A percentile compares a stretch with the other conserved stretches of the same genome.
Evolutionary conservation across 2,113 vertebrate species (phyloP).

Genomic region (Channa argus): DNA sequence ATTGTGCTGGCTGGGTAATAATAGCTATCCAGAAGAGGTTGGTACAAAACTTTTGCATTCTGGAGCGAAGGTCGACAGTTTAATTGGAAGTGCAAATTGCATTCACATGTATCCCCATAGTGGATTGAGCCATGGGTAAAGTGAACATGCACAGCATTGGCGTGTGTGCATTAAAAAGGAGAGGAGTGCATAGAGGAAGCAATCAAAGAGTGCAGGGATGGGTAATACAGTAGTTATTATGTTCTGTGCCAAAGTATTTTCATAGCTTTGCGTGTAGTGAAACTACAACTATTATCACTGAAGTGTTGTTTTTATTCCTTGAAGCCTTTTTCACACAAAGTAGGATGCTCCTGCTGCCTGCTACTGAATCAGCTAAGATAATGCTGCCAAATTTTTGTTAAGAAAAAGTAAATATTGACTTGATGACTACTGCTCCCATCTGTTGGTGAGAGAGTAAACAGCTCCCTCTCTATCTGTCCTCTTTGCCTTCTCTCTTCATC

Average conservation of each 20-base stretch:
- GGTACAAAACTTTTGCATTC: conserved; percentile 85
- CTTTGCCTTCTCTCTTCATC: conserved; percentile 10
- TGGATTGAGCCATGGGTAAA: conserved; percentile 78
- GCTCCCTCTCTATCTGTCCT: conserved; percentile 33
- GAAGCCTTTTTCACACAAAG: conserved; percentile 33
- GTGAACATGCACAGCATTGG: conserved; percentile 55
- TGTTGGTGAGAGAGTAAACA: conserved; percentile 49
- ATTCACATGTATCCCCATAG: conserved; percentile 91
- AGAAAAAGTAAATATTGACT: conserved; percentile 74
- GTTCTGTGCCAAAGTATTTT: conserved; percentile 62
- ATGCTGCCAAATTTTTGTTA: conserved; percentile 62
- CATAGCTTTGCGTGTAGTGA: conserved; percentile 58
- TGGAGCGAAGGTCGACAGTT: conserved; percentile 90
- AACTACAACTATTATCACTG: conserved; percentile 47
- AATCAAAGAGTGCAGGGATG: conserved; percentile 40
- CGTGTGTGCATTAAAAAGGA: conserved; percentile 56
- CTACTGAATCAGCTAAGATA: conserved; percentile 35
- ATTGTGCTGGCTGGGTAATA: conserved; percentile 67
- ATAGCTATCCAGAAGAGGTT: conserved; percentile 81
- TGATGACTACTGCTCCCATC: conserved; percentile 61
- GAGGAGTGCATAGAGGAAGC: conserved; percentile 17
- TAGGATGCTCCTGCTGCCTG: conserved; percentile 36
- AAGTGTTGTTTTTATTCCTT: conserved; percentile 50
- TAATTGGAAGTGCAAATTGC: conserved; percentile 96
- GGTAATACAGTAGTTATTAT: too few species aligned